Conservation (phyloP, 2,888 invertebrate genomes). For the Lacanobia oleracea region DNA sequence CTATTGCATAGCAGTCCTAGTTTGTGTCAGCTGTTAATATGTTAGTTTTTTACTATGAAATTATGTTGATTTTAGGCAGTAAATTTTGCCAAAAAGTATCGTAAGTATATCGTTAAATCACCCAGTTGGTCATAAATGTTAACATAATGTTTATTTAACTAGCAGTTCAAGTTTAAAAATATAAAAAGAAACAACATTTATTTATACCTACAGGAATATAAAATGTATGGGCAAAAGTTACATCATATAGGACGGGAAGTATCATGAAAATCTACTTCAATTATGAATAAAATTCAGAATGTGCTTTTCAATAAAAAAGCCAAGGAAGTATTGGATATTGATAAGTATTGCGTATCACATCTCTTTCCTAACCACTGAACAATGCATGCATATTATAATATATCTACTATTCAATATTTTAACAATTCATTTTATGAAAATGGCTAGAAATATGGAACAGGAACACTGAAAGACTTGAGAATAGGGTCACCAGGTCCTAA, state of each 20-base stretch:
- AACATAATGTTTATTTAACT: background rate
- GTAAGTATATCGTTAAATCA: background rate
- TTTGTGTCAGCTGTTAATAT: no score
- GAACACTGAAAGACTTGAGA: background rate
- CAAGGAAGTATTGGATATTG: conserved; percentile 4
- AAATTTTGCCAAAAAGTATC: background rate
- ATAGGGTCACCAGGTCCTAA: background rate
- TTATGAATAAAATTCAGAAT: background rate
- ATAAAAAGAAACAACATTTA: background rate
- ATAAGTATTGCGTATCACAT: conserved; percentile 2
- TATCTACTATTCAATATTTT: conserved; percentile 1
- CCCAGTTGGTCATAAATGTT: background rate
- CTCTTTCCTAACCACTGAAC: conserved; percentile 25
- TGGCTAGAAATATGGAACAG: background rate
- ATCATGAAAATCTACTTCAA: background rate
- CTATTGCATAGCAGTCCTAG: background rate
- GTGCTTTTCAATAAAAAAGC: background rate
- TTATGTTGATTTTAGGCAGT: background rate
- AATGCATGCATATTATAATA: background rate
- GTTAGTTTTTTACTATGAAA: no score
- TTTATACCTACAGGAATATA: background rate
- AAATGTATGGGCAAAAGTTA: background rate
- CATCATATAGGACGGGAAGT: background rate
- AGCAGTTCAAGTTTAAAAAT: background rate
- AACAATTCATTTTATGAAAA: background rate